Evolutionary conservation across 2,113 vertebrate genomes (phyloP).

Genomic region (Saccopteryx leptura): DNA sequence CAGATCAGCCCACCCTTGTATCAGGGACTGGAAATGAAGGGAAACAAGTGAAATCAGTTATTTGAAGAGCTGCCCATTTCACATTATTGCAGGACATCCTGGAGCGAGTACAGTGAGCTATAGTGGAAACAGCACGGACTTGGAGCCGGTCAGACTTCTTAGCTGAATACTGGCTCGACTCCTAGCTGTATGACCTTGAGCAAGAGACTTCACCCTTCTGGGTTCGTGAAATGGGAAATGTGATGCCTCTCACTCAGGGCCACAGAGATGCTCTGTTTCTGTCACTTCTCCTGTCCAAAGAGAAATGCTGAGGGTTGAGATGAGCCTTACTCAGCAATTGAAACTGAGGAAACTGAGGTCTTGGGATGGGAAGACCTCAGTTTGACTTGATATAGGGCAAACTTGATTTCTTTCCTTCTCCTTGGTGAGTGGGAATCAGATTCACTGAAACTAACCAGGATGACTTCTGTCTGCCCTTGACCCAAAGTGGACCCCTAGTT

Average conservation of each 20-base stretch:
- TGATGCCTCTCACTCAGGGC: not conserved
- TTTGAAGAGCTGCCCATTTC: conserved; percentile 21
- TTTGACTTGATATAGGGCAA: not conserved
- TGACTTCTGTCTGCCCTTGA: not conserved
- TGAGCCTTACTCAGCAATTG: not conserved
- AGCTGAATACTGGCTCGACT: conserved; percentile 19
- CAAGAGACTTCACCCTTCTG: conserved; percentile 22
- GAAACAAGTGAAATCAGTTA: not conserved
- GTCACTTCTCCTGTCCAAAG: not conserved
- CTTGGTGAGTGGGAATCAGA: not conserved
- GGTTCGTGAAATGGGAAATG: conserved; percentile 26
- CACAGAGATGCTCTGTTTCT: not conserved
- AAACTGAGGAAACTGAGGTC: not conserved
- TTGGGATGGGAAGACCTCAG: too few relatives aligned
- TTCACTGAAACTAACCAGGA: not conserved
- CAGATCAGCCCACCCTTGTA: not conserved
- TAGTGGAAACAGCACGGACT: not conserved
- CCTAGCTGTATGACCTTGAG: conserved; percentile 37
- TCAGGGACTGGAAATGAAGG: conserved; percentile 16
- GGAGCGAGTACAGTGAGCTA: not conserved
- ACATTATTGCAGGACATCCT: not conserved
- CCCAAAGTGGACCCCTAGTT: not conserved
- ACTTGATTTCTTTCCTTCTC: not conserved
- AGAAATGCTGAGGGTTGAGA: not conserved
- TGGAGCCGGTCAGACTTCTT: not conserved